These are phyloP conservation scores for Drosophila kanapiae DNA, from an alignment of 1,140 invertebrate species.

Conservation along the genomic window DNA sequence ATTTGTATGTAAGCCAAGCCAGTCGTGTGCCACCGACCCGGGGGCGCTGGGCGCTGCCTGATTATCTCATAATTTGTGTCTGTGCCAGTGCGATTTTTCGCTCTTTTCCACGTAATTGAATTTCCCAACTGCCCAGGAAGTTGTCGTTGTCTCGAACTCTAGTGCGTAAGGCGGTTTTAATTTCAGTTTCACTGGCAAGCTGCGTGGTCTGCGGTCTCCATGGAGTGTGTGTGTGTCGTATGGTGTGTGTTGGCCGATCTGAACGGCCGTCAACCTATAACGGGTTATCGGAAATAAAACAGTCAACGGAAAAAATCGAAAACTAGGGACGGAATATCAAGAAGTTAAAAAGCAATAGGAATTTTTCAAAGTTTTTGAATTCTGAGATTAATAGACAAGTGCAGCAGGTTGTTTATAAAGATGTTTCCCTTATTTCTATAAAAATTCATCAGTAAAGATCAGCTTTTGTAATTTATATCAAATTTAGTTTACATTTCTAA, in stretches of 20 bases:
- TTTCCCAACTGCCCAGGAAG: slow-evolving; percentile 71
- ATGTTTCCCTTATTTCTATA: too few species aligned
- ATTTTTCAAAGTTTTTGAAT: neutral
- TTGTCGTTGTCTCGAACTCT: slow-evolving; percentile 28
- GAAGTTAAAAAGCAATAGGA: neutral
- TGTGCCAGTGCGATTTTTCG: slow-evolving; percentile 65
- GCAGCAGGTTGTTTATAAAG: neutral
- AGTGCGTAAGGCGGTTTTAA: slow-evolving; percentile 37
- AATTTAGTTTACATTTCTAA: too few species aligned
- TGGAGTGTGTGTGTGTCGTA: slow-evolving; percentile 28
- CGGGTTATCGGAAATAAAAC: slow-evolving; percentile 50
- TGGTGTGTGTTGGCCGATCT: slow-evolving; percentile 16
- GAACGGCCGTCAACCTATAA: slow-evolving; percentile 49
- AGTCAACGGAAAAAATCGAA: slow-evolving; percentile 24
- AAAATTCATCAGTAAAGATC: neutral
- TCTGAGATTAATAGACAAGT: neutral
- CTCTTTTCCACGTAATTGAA: slow-evolving; percentile 70
- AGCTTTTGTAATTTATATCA: too few species aligned
- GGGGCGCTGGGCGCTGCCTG: slow-evolving; percentile 54
- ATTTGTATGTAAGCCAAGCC: slow-evolving; percentile 5
- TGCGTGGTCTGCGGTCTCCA: slow-evolving; percentile 30
- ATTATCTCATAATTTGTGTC: slow-evolving; percentile 82
- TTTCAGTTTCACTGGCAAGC: slow-evolving; percentile 33
- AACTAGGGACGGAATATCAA: slow-evolving; percentile 34
- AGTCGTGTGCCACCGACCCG: slow-evolving; percentile 39